Evolutionary conservation across 1,140 invertebrate genomes (phyloP), one percentile per base, ranked within the genome.

Genomic region (Calliopsis andreniformis): DNA sequence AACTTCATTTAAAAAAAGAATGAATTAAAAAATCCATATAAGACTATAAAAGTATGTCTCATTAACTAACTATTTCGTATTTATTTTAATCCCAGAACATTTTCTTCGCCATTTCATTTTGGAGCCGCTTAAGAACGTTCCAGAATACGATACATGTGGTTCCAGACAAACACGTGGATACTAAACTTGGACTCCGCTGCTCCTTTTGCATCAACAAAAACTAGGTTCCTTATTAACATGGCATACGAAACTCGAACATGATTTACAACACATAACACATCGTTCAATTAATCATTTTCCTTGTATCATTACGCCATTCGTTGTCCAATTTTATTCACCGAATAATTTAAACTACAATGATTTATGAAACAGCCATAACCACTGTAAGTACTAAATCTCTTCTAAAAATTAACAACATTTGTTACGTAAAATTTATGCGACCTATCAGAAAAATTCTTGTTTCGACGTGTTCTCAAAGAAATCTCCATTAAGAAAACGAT

Each of bases 141-240:
- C 47, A 63, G 61, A 25, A 67, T n/a, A 49, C 32, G 12, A 28
- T 39, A 25, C 30, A 16, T 5, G 23, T 23, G 47, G 28, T 67
- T 53, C 20, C 47, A 64, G 4, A 20, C 43, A 49, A 42, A 49
- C 20, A 47, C 61, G 23, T 63, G 28, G 35, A 67, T 67, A 32
- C 42, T 51, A 39, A 67, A 53, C 47, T 28, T 16, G 23, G 28
- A 12, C 16, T 35, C 47, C 35, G 45, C 1, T 35, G 30, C 20
- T 53, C 28, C 3, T 25, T n/a, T 39, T 12, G 18, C 25, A 49
- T 23, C 16, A 7, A 49, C 4, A n/a, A 47, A 45, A 23, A 61
- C 12, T 35, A 10, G 20, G 1, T 7, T 23, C 20, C 58, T 12
- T 25, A 42, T 3, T 14, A 3, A 55, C 28, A 20, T 25, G 23